These are phyloP conservation scores for Notolabrus celidotus DNA, from an alignment of 2,797 vertebrate species.

Conservation along the genomic window DNA sequence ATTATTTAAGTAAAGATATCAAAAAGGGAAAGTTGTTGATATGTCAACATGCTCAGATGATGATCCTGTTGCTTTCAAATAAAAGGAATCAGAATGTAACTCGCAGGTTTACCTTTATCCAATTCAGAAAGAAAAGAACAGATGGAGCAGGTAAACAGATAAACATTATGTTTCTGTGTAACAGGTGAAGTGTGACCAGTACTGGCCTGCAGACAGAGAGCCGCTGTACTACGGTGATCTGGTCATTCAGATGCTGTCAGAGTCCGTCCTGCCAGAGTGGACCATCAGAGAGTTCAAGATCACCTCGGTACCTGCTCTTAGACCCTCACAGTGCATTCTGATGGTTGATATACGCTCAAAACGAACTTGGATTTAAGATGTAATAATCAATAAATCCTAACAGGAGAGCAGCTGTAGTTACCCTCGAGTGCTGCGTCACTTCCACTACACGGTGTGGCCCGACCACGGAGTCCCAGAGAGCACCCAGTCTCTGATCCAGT, in stretches of 20 bases:
- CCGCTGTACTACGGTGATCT: constrained; percentile 95
- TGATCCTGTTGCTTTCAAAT: no score
- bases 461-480: constrained; percentile 97
- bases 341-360: no score
- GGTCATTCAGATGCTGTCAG: constrained; percentile 93
- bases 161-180: neutral
- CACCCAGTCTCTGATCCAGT: constrained; percentile 95
- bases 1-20: no score
- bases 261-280: constrained; percentile 95
- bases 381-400: neutral
- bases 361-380: neutral
- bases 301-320: constrained; percentile 79
- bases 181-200: constrained; percentile 97
- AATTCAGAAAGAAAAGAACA: no score
- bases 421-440: constrained; percentile 91
- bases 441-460: constrained; percentile 98
- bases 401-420: constrained; percentile 90
- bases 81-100: no score
- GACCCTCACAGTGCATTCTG: neutral
- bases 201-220: constrained; percentile 93
- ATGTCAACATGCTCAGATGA: neutral
- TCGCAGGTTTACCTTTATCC: no score
- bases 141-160: no score
- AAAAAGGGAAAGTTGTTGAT: no score
- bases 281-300: constrained; percentile 97